These are phyloP conservation scores for Cepphus grylle DNA, from an alignment of 2,113 vertebrate genomes.

Conservation along the genomic window DNA sequence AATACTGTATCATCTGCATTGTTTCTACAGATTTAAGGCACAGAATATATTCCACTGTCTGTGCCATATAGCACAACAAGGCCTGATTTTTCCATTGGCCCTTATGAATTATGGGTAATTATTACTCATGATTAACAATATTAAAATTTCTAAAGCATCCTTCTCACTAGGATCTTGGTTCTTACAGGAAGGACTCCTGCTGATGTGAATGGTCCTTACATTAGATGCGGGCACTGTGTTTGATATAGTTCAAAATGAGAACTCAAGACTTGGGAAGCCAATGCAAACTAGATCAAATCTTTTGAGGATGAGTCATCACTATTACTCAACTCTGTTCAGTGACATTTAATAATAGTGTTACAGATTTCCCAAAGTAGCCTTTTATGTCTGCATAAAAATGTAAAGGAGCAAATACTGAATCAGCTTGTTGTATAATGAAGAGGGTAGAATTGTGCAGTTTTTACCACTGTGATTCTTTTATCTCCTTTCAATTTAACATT, in stretches of 20 bases:
- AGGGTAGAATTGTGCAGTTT: constrained; percentile 41
- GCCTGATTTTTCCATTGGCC: background rate
- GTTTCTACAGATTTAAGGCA: background rate
- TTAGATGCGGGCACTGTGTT: background rate
- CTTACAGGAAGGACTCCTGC: background rate
- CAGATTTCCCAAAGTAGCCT: constrained; percentile 69
- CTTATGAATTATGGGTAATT: background rate
- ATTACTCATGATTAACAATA: background rate
- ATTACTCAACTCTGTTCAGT: constrained; percentile 12
- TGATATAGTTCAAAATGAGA: background rate
- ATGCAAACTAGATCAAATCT: background rate
- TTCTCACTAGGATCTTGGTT: background rate
- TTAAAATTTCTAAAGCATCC: background rate
- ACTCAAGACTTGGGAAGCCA: background rate
- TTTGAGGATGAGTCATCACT: constrained; percentile 15
- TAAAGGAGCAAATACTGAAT: constrained; percentile 61
- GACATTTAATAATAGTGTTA: constrained; percentile 66
- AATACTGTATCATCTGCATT: background rate
- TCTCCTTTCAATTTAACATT: constrained; percentile 70
- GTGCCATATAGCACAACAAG: background rate
- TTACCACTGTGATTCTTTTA: constrained; percentile 63
- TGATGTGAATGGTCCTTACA: background rate
- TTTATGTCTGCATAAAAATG: constrained; percentile 68
- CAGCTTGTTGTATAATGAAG: constrained; percentile 59
- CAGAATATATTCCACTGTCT: background rate